Evolutionary conservation across 1,140 invertebrate species (phyloP).

Genomic region (Pseudomyrmex sp.): DNA sequence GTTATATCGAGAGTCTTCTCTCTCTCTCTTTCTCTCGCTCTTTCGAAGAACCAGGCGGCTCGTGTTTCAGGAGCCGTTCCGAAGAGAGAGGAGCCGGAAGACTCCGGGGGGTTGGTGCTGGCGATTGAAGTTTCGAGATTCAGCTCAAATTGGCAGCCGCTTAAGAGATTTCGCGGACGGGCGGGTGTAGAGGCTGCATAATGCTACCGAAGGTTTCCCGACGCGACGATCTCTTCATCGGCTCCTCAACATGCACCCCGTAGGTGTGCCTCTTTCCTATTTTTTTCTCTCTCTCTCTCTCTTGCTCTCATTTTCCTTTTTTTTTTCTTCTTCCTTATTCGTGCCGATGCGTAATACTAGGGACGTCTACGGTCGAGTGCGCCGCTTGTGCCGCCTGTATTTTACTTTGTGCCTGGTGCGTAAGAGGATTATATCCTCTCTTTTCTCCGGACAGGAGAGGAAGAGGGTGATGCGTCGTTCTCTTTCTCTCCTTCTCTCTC

Average conservation of each 20-base stretch:
- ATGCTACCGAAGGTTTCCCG: conserved; percentile 40
- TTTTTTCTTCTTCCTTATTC: conserved; percentile 34
- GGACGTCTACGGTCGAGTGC: conserved; percentile 59
- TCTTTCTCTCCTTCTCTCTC: conserved; percentile 7
- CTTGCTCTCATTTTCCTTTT: conserved; percentile 34
- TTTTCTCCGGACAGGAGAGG: conserved; percentile 17
- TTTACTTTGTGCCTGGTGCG: conserved; percentile 83
- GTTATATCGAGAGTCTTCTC: conserved; percentile 74
- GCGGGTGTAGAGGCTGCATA: conserved; percentile 53
- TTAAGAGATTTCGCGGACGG: conserved; percentile 79
- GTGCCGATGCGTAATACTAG: conserved; percentile 78
- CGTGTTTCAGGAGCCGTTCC: conserved; percentile 50
- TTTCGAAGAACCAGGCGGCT: conserved; percentile 39
- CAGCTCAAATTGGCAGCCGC: conserved; percentile 80
- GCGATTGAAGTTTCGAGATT: conserved; percentile 72
- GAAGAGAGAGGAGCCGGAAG: conserved; percentile 27
- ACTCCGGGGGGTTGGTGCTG: conserved; percentile 18
- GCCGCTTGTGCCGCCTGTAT: conserved; percentile 74
- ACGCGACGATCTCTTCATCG: conserved; percentile 53
- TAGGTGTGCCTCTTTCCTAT: conserved; percentile 48
- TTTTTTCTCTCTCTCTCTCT: conserved; percentile 61
- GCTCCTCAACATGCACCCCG: conserved; percentile 48
- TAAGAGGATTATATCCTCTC: conserved; percentile 82
- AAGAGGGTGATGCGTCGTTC: background rate
- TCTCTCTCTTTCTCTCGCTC: conserved; percentile 35